Percentiles rank a stretch among this genome's conserved stretches.
Conservation (phyloP, 2,797 vertebrate genomes). For the Acestrorhynchus altus region DNA sequence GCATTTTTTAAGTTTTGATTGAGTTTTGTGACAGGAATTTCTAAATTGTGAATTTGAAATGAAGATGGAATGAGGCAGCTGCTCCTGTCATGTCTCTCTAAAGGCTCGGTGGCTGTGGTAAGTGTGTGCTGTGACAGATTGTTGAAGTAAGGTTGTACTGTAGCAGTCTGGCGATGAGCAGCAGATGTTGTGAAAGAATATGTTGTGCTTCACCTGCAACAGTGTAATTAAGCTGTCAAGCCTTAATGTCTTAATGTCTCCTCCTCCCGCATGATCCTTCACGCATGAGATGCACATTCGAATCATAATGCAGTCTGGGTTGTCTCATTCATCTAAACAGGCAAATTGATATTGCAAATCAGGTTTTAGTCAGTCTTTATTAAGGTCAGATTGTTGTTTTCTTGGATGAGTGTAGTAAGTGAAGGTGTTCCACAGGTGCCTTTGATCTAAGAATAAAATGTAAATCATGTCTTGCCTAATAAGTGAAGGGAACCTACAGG, state of each 20-base stretch:
- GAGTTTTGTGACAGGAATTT: not conserved
- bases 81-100: slow-evolving; percentile 2
- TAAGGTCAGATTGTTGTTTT: slow-evolving; percentile 22
- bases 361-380: slow-evolving; percentile 40
- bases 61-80: slow-evolving; percentile 12
- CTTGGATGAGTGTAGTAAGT: not conserved
- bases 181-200: slow-evolving; percentile 52
- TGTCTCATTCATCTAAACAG: slow-evolving; percentile 38
- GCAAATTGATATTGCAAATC: slow-evolving; percentile 54
- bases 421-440: not conserved
- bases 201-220: slow-evolving; percentile 57
- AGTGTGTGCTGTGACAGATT: slow-evolving; percentile 27
- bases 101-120: slow-evolving; percentile 16
- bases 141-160: slow-evolving; percentile 41
- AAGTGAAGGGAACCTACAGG: not conserved
- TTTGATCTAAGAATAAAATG: not conserved
- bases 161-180: slow-evolving; percentile 36
- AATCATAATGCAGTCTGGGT: slow-evolving; percentile 35
- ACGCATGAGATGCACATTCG: slow-evolving; percentile 47
- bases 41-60: slow-evolving; percentile 5
- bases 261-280: slow-evolving; percentile 42
- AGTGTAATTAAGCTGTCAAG: slow-evolving; percentile 63
- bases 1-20: not conserved
- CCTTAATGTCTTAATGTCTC: slow-evolving; percentile 53
- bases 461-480: not conserved